Conservation (phyloP, 2,888 invertebrate species). For the Sisyra terminalis region DNA sequence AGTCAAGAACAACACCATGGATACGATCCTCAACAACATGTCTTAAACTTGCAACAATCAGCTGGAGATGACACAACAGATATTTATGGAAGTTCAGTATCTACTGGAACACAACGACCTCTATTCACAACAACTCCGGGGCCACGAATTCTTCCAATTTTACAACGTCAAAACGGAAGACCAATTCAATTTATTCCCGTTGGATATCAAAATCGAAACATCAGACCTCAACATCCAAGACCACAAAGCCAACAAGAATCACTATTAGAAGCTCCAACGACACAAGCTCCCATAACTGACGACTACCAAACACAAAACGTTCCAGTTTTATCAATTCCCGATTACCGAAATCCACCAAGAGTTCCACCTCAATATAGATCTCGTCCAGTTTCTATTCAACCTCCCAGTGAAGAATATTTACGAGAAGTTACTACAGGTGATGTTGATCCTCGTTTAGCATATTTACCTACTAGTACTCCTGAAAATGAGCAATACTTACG, state of each 20-base stretch:
- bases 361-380: slow-evolving; percentile 24
- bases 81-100: slow-evolving; percentile 48
- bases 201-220: slow-evolving; percentile 4
- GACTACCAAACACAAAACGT: slow-evolving; percentile 34
- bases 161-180: slow-evolving; percentile 7
- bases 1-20: slow-evolving; percentile 34
- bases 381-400: slow-evolving; percentile 19
- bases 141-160: slow-evolving; percentile 36
- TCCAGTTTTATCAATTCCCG: slow-evolving; percentile 36
- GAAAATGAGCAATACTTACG: slow-evolving; percentile 16
- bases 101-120: slow-evolving; percentile 45
- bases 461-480: slow-evolving; percentile 9
- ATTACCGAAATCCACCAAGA: slow-evolving; percentile 23
- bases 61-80: slow-evolving; percentile 48
- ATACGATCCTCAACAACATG: slow-evolving; percentile 31
- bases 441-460: slow-evolving; percentile 6
- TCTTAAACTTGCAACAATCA: slow-evolving; percentile 38
- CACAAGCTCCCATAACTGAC: slow-evolving; percentile 30
- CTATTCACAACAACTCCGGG: slow-evolving; percentile 47
- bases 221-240: slow-evolving; percentile 2
- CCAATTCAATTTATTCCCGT: slow-evolving; percentile 2
- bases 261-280: slow-evolving; percentile 24
- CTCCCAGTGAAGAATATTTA: slow-evolving; percentile 6
- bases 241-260: slow-evolving; percentile 1
- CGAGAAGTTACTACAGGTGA: slow-evolving; percentile 4